Percentiles rank a stretch among this genome's conserved stretches.
These are phyloP conservation scores for Cavia aperea DNA, from an alignment of 2,113 vertebrate species.

Conservation along the genomic window DNA sequence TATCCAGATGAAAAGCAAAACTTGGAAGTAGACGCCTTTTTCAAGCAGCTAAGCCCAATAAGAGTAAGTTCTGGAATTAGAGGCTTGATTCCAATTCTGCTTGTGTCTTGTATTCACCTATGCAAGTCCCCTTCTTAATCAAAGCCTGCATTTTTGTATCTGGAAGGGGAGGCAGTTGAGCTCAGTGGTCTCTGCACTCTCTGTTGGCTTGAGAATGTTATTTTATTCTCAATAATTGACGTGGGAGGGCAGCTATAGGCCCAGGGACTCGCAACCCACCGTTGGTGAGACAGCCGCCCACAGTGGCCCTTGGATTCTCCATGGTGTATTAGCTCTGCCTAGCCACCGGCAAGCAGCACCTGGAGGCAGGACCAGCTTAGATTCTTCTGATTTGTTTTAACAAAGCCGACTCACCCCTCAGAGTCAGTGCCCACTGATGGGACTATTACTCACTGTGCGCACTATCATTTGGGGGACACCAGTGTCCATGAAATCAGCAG, in stretches of 20 bases:
- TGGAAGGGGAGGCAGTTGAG: not conserved
- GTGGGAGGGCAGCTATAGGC: not conserved
- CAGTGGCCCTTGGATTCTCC: rapidly evolving
- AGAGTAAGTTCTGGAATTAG: not conserved
- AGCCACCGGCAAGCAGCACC: not conserved
- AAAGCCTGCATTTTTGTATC: not conserved
- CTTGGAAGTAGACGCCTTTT: not conserved
- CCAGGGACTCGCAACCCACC: too few species aligned
- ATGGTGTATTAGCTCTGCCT: rapidly evolving
- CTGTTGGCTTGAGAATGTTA: not conserved
- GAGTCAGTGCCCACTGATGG: not conserved
- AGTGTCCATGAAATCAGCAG: not conserved
- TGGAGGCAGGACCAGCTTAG: not conserved
- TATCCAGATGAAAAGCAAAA: not conserved
- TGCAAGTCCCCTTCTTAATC: not conserved
- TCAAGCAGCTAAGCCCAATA: not conserved
- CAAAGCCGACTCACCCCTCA: not conserved
- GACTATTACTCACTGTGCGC: not conserved
- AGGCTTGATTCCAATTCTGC: not conserved
- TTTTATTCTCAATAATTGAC: not conserved
- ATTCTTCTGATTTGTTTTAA: not conserved
- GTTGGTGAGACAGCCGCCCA: not conserved
- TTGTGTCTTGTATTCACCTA: not conserved
- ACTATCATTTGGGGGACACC: not conserved
- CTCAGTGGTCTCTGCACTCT: not conserved